Base-by-base conservation (phyloP, 2,888 invertebrate species). In the Drosophila imparisetae region DNA sequence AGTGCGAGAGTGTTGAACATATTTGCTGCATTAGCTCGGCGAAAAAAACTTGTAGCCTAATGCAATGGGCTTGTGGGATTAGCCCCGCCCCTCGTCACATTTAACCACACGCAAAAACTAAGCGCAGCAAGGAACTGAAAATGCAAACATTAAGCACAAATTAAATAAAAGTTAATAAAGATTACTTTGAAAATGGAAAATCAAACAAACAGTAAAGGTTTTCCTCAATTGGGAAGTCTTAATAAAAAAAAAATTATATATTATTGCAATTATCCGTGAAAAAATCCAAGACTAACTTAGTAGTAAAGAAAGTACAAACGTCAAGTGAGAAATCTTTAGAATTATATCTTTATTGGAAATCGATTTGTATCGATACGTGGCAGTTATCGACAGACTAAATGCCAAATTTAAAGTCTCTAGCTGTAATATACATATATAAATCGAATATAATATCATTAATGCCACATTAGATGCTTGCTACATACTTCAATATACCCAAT, bases 11-110 rank as follows among this genome's bases (percentile, higher is more conserved):
- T 24, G 24, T 7, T 7, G 4, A 78, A 80, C 64, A 81, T 86
- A 84, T 85, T 82, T 83, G 71, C 67, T 76, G 76, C 76, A 72
- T 76, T 86, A 83, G 68, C 64, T 30, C 15, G 32, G 3, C 32
- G 29, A 64, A 15, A 36, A 80, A 80, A 87, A 86, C 86, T 86
- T 86, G 83, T 86, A 88, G 89, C 83, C 72, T 72, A 77, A 71
- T 86, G 71, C 70, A 76, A 66, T 68, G 38, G 50, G 63, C 69
- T 65, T 69, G 40, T 52, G 53, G 49, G 63, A 66, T 72, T 73
- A 61, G 49, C 15, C 64, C 64, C 49, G 32, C 61, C 15, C 24
- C n/a, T 5, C 50, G n/a, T 8, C 30, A n/a, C 50, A 42, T 27
- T 27, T 21, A 62, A 62, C 78, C 61, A 45, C 63, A 66, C 58